phyloP scores from a whole-genome alignment of 2,888 invertebrate genomes.

The Clistopyga incitator region DNA sequence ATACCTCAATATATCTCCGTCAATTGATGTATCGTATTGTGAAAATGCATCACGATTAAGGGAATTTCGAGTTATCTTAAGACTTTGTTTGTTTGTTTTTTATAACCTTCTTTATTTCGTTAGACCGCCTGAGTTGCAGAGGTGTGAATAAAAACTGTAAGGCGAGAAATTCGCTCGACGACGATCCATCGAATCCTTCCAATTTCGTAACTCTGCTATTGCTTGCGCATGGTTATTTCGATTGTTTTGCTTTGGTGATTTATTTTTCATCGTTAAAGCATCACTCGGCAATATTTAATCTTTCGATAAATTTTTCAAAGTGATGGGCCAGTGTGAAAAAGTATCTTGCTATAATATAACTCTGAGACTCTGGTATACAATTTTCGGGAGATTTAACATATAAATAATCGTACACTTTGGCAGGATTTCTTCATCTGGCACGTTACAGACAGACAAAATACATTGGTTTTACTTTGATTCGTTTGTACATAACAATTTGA shows the following conservation, averaged over 20 bases:
- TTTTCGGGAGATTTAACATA: not conserved
- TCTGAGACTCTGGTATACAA: no score
- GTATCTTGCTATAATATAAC: no score
- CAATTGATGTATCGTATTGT: constrained; percentile 1
- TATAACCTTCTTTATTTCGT: not conserved
- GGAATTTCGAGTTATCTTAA: constrained; percentile 16
- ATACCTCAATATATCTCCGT: constrained; percentile 2
- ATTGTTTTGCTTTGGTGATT: constrained; percentile 16
- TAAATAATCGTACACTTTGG: not conserved
- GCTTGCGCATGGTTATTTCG: constrained; percentile 57
- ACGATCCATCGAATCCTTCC: constrained; percentile 20
- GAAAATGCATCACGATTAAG: constrained; percentile 1
- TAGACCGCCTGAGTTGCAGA: not conserved
- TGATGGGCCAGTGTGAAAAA: not conserved
- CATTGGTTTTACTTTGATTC: constrained; percentile 21
- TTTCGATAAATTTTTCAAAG: constrained; percentile 3
- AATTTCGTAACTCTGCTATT: constrained; percentile 18
- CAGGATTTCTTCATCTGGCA: not conserved
- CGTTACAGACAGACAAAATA: no score
- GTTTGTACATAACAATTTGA: constrained; percentile 12
- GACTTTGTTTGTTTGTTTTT: not conserved
- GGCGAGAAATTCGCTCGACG: constrained; percentile 5
- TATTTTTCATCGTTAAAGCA: not conserved
- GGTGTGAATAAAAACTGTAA: constrained; percentile 4
- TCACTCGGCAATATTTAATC: not conserved